Percentiles rank a stretch among this genome's conserved stretches.
Evolutionary conservation across 2,113 vertebrate species (phyloP).

Genomic region (Chaetorhynchus papuensis): DNA sequence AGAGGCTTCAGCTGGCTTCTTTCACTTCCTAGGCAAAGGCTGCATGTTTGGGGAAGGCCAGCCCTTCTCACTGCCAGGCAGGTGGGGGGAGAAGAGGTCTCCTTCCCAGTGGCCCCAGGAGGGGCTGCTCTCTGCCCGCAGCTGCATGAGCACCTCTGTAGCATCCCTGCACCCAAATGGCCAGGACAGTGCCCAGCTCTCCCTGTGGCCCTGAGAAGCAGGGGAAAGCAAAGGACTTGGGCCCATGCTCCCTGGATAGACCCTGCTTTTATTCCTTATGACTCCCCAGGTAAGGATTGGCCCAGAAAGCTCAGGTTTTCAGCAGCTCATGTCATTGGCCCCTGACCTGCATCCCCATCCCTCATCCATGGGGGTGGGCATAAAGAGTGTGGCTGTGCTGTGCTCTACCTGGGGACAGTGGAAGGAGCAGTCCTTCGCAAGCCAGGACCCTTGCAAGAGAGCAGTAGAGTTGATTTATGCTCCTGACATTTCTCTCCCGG

Average conservation of each 20-base stretch:
- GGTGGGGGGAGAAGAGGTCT: background rate
- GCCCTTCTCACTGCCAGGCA: background rate
- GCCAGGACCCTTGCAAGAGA: background rate
- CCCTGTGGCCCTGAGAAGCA: too few species aligned
- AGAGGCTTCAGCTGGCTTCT: background rate
- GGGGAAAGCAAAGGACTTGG: background rate
- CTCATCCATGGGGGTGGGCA: accelerated
- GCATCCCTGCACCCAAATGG: background rate
- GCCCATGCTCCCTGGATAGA: accelerated
- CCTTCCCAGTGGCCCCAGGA: background rate
- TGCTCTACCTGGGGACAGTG: background rate
- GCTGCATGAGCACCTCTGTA: background rate
- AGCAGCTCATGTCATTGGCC: background rate
- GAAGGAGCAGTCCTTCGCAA: background rate
- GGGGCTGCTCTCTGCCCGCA: background rate
- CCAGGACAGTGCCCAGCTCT: background rate
- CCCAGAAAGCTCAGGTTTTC: background rate
- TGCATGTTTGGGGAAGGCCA: background rate
- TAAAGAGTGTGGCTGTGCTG: accelerated
- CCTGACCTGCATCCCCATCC: background rate
- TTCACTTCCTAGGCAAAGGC: background rate
- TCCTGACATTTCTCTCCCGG: slow-evolving; percentile 32
- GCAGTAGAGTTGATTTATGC: slow-evolving; percentile 35
- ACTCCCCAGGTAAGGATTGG: background rate
- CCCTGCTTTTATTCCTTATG: background rate